phyloP scores from a whole-genome alignment of 2,797 vertebrate species.

The Lutjanus campechanus region DNA sequence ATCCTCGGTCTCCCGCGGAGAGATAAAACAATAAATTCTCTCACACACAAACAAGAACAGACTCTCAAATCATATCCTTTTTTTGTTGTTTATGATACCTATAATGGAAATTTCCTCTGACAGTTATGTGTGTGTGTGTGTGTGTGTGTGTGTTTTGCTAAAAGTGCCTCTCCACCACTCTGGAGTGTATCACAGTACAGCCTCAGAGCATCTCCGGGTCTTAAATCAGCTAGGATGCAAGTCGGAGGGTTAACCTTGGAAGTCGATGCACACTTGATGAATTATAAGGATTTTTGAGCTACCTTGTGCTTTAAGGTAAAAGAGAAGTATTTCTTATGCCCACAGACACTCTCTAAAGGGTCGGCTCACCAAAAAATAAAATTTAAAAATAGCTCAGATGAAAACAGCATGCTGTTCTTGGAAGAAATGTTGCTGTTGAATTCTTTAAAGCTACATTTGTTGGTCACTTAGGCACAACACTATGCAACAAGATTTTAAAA shows the following conservation, averaged over 20 bases:
- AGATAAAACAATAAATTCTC: constrained; percentile 37
- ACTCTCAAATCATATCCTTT: not conserved
- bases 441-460: not conserved
- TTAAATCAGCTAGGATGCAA: constrained; percentile 38
- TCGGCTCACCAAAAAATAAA: not conserved
- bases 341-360: not conserved
- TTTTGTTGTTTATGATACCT: constrained; percentile 23
- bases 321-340: not conserved
- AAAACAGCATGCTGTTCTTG: not conserved
- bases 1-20: constrained; percentile 13
- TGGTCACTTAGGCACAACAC: too few species aligned
- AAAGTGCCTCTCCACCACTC: constrained; percentile 32
- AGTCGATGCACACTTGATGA: not conserved
- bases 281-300: constrained; percentile 3
- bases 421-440: not conserved
- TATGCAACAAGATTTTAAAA: not conserved
- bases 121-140: constrained; percentile 10
- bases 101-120: constrained; percentile 45
- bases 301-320: constrained; percentile 3
- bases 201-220: constrained; percentile 39
- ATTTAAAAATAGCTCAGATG: not conserved
- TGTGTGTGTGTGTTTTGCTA: constrained; percentile 31
- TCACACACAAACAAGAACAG: constrained; percentile 12
- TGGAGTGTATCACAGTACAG: constrained; percentile 13
- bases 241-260: not conserved